phyloP scores from a whole-genome alignment of 2,888 invertebrate species.

The Drosophila paramelanica region DNA sequence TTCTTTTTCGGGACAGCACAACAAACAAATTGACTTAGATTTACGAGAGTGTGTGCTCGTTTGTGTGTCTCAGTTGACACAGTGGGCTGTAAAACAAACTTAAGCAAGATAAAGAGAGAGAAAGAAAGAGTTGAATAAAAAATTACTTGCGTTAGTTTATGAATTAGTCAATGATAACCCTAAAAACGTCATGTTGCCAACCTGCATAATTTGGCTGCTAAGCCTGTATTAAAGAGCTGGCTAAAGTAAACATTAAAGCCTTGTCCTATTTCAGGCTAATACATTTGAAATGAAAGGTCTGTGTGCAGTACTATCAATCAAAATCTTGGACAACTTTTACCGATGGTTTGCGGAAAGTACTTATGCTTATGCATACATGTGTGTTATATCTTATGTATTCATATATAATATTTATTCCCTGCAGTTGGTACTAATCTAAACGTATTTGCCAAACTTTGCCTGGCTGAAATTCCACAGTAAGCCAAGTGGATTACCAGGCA shows the following conservation, averaged over 20 bases:
- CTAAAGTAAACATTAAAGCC: not conserved
- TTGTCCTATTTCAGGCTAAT: not conserved
- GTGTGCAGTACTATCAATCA: not conserved
- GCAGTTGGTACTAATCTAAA: slow-evolving; percentile 11
- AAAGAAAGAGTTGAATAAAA: no score
- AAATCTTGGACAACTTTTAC: not conserved
- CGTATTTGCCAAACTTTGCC: slow-evolving; percentile 39
- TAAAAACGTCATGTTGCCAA: no score
- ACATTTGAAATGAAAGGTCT: slow-evolving; percentile 1
- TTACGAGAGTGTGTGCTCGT: slow-evolving; percentile 47
- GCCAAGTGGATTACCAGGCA: slow-evolving; percentile 18
- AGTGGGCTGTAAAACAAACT: slow-evolving; percentile 3
- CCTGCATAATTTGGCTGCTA: no score
- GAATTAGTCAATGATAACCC: no score
- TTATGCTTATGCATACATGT: not conserved
- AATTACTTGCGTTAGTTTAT: no score
- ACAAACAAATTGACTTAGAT: slow-evolving; percentile 61
- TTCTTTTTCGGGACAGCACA: slow-evolving; percentile 41
- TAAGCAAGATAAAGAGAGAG: no score
- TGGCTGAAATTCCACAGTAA: slow-evolving; percentile 13
- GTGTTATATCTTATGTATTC: not conserved
- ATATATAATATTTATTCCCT: slow-evolving; percentile 2
- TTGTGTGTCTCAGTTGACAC: slow-evolving; percentile 22
- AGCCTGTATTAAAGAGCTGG: not conserved
- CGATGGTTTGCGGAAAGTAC: not conserved